These are phyloP conservation scores for Tetramorium bicarinatum DNA, from an alignment of 2,888 invertebrate genomes.

Conservation along the genomic window DNA sequence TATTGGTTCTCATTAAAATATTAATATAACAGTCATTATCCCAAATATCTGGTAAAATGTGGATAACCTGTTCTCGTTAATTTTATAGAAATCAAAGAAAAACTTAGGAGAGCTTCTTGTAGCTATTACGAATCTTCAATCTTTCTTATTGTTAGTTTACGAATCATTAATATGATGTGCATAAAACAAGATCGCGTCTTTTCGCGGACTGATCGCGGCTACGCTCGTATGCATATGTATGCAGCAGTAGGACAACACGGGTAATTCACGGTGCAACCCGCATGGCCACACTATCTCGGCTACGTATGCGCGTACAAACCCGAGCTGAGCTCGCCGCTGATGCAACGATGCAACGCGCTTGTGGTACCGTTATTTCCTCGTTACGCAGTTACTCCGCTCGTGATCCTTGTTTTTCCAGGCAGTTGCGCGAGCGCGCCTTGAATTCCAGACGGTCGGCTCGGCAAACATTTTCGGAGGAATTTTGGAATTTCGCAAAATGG, in stretches of 20 bases:
- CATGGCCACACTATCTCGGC: conserved; percentile 23
- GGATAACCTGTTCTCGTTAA: neutral
- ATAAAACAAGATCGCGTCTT: neutral
- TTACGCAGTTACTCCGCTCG: conserved; percentile 28
- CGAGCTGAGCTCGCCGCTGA: neutral
- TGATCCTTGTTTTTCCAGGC: conserved; percentile 41
- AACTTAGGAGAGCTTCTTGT: neutral
- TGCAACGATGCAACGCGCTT: conserved; percentile 23
- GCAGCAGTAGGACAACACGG: conserved; percentile 11
- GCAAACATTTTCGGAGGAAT: conserved; percentile 45
- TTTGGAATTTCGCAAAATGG: conserved; percentile 45
- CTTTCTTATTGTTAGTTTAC: neutral
- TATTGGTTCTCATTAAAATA: conserved; percentile 10
- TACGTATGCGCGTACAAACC: conserved; percentile 27
- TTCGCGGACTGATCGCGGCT: neutral
- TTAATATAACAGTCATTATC: neutral
- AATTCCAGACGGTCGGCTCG: conserved; percentile 45
- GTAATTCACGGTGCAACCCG: conserved; percentile 26
- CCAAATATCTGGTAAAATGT: conserved; percentile 9
- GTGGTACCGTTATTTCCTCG: conserved; percentile 53
- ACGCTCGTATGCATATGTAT: conserved; percentile 35
- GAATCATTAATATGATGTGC: conserved; percentile 5
- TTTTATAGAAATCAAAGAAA: neutral
- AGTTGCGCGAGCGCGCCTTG: conserved; percentile 16
- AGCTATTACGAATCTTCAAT: neutral